Evolutionary conservation across 2,888 invertebrate genomes (phyloP), one percentile per base, ranked within the genome.

Genomic region (Tanypteryx hageni): DNA sequence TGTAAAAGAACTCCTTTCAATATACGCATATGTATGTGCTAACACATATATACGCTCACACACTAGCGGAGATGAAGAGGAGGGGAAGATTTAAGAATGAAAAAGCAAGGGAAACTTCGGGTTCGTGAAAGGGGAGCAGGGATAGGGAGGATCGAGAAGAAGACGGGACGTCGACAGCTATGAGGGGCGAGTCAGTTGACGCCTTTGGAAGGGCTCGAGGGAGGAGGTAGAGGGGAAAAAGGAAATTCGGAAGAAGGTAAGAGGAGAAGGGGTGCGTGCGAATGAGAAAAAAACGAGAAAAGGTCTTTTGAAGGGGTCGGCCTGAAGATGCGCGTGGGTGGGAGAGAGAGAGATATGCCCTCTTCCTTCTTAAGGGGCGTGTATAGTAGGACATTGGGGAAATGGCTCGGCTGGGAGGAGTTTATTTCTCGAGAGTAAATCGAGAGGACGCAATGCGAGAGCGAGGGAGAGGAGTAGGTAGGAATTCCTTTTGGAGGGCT

Each of bases 131-230:
- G 68, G 22, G 18, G 18, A 22, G 68, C 9, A 68, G 68, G n/a
- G 10, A 18, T 68, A 22, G 22, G 68, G 8, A n/a, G 68, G 10
- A n/a, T 68, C 68, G 76, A 76, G 76, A 22, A 76, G 27, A 13
- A 11, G 76, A n/a, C n/a, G 61, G 7, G 64, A 14, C 64, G 44
- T 44, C 64, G 64, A 64, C 16, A 64, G 64, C 64, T 64, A 7
- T 16, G 64, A 64, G 64, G 64, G 16, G 64, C 64, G 14, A 64
- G 64, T n/a, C 64, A 64, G 76, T 76, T 76, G 76, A 76, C 76
- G 76, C 76, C 76, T 76, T 22, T 10, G 13, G 68, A 44, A 44
- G 44, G 44, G 9, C 27, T 22, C 13, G 27, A 76, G 76, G 76
- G 76, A 27, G 27, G 76, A 27, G 22, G 76, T 27, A 22, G 9